Conservation (phyloP, 2,888 invertebrate genomes). For the Aphrophora alni region DNA sequence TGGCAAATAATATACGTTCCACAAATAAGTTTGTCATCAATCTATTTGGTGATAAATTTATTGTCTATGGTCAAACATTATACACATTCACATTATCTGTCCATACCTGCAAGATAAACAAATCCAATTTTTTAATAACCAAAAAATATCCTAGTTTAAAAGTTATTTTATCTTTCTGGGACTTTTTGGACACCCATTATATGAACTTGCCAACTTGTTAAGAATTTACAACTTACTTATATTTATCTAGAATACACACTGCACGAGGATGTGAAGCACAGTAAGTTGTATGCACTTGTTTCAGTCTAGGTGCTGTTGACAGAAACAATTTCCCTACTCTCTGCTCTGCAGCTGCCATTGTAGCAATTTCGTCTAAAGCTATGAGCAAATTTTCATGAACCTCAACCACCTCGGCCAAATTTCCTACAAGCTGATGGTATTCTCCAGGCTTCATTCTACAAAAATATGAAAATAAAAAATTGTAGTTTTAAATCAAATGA, state of each 20-base stretch:
- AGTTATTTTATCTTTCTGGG: too few relatives aligned
- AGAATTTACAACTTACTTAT: slow-evolving; percentile 70
- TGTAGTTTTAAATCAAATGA: neutral
- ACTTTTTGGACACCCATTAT: too few relatives aligned
- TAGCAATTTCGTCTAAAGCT: slow-evolving; percentile 79
- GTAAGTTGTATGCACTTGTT: slow-evolving; percentile 85
- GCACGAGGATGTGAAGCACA: slow-evolving; percentile 95
- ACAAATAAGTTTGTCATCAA: too few relatives aligned
- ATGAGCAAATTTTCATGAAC: slow-evolving; percentile 82
- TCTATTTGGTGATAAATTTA: too few relatives aligned
- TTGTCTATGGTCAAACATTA: too few relatives aligned
- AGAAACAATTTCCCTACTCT: slow-evolving; percentile 92
- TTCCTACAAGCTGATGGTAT: slow-evolving; percentile 85
- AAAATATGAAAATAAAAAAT: neutral
- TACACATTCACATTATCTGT: too few relatives aligned
- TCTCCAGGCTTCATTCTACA: slow-evolving; percentile 60
- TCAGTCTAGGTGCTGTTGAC: slow-evolving; percentile 80
- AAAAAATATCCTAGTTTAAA: too few relatives aligned
- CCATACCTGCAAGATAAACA: too few relatives aligned
- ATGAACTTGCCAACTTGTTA: neutral
- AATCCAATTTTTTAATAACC: too few relatives aligned
- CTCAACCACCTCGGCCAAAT: slow-evolving; percentile 85
- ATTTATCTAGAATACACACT: slow-evolving; percentile 90
- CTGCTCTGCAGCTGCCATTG: slow-evolving; percentile 75
- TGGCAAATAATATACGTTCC: too few relatives aligned